Percentiles rank a stretch among this genome's conserved stretches.
phyloP scores from a whole-genome alignment of 2,797 vertebrate species.

The Furcifer pardalis region DNA sequence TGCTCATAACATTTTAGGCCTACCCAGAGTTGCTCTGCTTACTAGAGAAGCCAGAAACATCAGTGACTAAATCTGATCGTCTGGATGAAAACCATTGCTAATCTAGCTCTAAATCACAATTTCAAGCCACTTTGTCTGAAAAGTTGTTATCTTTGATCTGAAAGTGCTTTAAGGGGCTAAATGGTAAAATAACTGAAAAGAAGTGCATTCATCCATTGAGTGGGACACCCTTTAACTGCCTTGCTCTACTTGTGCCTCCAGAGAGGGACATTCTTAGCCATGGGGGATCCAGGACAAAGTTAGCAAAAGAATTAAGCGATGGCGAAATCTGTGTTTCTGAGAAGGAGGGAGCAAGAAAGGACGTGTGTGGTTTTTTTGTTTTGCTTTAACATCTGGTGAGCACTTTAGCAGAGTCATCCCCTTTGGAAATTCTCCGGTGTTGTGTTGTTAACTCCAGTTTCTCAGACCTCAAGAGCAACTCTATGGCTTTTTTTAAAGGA shows the following conservation, averaged over 20 bases:
- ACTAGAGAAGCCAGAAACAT: neutral
- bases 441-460: neutral
- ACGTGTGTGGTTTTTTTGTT: too few species aligned
- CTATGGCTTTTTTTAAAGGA: neutral
- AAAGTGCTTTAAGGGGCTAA: slow-evolving; percentile 10
- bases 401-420: slow-evolving; percentile 13
- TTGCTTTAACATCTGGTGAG: slow-evolving; percentile 27
- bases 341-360: neutral
- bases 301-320: slow-evolving; percentile 1
- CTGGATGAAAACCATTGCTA: slow-evolving; percentile 17
- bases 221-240: neutral
- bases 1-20: neutral
- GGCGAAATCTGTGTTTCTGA: neutral
- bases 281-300: slow-evolving; percentile 10
- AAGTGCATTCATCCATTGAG: neutral
- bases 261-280: neutral
- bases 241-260: neutral
- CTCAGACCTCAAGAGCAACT: neutral
- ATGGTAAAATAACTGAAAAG: slow-evolving; percentile 15
- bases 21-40: neutral
- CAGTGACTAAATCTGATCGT: slow-evolving; percentile 20
- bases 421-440: neutral
- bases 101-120: slow-evolving; percentile 21
- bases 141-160: slow-evolving; percentile 9
- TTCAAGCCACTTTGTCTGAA: slow-evolving; percentile 25